A percentile compares a stretch with the other conserved stretches of the same genome.
Conservation (phyloP, 2,113 vertebrate genomes). For the Clupea harengus region DNA sequence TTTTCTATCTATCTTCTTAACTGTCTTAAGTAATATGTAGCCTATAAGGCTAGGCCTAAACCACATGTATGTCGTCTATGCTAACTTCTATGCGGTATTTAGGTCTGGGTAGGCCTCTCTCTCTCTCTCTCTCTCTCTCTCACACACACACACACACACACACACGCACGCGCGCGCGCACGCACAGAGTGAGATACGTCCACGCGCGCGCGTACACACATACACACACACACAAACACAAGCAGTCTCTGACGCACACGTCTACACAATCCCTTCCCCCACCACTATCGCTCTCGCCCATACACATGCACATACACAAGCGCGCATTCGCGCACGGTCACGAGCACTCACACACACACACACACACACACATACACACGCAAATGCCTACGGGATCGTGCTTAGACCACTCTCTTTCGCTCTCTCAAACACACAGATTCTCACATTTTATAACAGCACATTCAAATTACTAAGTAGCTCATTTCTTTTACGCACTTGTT, state of each 20-base stretch:
- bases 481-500: not conserved
- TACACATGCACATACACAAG: constrained; percentile 36
- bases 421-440: constrained; percentile 8
- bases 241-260: not conserved
- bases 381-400: constrained; percentile 23
- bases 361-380: constrained; percentile 34
- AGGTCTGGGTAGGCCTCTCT: too few species aligned
- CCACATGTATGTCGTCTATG: too few species aligned
- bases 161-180: not conserved
- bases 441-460: not conserved
- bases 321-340: constrained; percentile 10
- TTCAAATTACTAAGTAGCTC: not conserved
- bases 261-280: not conserved
- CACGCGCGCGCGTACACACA: not conserved
- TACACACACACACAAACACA: constrained; percentile 16
- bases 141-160: constrained; percentile 18
- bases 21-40: not conserved
- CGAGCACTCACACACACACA: constrained; percentile 17
- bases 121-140: constrained; percentile 18
- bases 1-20: not conserved
- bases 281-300: not conserved
- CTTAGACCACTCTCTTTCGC: not conserved
- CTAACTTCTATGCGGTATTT: too few species aligned
- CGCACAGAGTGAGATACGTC: not conserved
- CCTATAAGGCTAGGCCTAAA: not conserved